Evolutionary conservation across 2,888 invertebrate species (phyloP).

Genomic region (Periphyllus acericola): DNA sequence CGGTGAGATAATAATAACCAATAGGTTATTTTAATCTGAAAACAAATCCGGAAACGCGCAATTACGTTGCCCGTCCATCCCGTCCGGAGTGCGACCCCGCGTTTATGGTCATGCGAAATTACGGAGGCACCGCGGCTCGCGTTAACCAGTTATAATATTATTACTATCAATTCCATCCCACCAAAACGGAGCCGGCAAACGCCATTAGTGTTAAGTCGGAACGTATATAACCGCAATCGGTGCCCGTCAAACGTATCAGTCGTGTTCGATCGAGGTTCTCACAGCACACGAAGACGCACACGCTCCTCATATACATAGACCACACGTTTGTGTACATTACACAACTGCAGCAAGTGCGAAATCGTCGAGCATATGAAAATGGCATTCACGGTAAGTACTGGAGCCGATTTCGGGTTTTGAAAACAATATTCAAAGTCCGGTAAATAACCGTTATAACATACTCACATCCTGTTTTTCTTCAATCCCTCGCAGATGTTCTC

Average conservation of each 20-base stretch:
- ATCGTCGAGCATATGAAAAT: not conserved
- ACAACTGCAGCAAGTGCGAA: not conserved
- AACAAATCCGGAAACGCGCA: constrained; percentile 45
- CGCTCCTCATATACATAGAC: not conserved
- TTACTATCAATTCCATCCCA: not conserved
- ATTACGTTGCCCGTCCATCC: constrained; percentile 53
- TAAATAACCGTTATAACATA: not conserved
- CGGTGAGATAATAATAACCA: constrained; percentile 15
- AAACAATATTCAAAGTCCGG: not conserved
- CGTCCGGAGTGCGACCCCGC: not conserved
- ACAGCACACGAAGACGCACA: not conserved
- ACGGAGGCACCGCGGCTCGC: not conserved
- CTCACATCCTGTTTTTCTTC: not conserved
- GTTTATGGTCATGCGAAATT: not conserved
- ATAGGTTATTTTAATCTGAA: not conserved
- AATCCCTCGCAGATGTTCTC: constrained; percentile 8
- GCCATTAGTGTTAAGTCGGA: not conserved
- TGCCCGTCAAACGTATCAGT: constrained; percentile 42
- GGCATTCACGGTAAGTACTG: constrained; percentile 37
- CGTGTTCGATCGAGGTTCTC: constrained; percentile 38
- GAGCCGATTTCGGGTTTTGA: not conserved
- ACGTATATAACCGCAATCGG: constrained; percentile 55
- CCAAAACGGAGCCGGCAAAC: not conserved
- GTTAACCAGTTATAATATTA: constrained; percentile 10
- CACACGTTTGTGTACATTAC: too few species aligned